Conservation (phyloP, 2,797 vertebrate species). For the Pseudomugil tenellus region DNA sequence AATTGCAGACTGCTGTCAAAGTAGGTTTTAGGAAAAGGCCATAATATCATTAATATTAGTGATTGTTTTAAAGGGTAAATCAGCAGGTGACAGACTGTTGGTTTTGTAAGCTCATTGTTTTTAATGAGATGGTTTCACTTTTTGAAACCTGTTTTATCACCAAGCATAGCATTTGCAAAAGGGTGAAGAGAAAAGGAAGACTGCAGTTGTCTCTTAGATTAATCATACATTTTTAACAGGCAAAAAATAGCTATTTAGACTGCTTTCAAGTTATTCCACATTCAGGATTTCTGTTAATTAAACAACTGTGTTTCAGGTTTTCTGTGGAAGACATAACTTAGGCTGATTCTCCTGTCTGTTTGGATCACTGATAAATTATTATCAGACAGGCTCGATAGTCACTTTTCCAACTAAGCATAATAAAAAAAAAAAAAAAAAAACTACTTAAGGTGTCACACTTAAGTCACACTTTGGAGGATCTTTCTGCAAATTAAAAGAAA, state of each 20-base stretch:
- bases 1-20: slow-evolving; percentile 8
- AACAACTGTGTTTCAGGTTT: too few species aligned
- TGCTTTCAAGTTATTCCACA: not conserved
- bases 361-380: too few species aligned
- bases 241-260: slow-evolving; percentile 22
- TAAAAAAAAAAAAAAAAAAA: too few species aligned
- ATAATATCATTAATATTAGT: not conserved
- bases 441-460: too few species aligned
- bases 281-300: too few species aligned
- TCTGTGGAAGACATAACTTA: too few species aligned
- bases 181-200: slow-evolving; percentile 12
- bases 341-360: too few species aligned
- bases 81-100: slow-evolving; percentile 18
- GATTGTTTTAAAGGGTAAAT: slow-evolving; percentile 19
- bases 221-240: slow-evolving; percentile 18
- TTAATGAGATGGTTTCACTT: slow-evolving; percentile 9
- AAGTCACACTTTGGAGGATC: too few species aligned
- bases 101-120: slow-evolving; percentile 33
- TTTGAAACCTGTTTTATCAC: slow-evolving; percentile 20
- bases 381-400: too few species aligned
- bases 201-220: slow-evolving; percentile 12
- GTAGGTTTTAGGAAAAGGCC: slow-evolving; percentile 5
- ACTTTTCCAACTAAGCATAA: too few species aligned
- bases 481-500: too few species aligned
- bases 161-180: slow-evolving; percentile 16